Evolutionary conservation across 2,113 vertebrate species (phyloP).

Genomic region (Aptenodytes forsteri): DNA sequence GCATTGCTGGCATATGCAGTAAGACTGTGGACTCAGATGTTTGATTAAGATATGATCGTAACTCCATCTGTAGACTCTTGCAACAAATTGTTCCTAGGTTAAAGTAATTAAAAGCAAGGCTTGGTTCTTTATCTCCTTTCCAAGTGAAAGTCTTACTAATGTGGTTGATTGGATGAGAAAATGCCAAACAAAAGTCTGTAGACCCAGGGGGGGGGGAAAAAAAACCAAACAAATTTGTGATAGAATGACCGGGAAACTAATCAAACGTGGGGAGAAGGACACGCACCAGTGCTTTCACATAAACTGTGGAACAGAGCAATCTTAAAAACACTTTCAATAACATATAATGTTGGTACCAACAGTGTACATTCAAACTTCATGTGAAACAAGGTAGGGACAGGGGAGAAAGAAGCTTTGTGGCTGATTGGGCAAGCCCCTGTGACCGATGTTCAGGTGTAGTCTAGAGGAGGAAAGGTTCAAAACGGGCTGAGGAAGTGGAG

Average conservation of each 20-base stretch:
- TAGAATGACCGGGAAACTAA: background rate
- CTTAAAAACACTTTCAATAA: background rate
- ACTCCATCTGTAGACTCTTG: background rate
- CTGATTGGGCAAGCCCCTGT: background rate
- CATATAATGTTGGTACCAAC: background rate
- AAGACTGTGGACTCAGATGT: background rate
- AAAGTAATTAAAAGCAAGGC: background rate
- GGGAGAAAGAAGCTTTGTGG: background rate
- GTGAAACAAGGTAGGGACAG: background rate
- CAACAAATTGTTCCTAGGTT: background rate
- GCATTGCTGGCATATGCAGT: background rate
- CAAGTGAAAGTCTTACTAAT: background rate
- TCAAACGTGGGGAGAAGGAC: background rate
- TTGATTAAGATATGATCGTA: background rate
- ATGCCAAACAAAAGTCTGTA: background rate
- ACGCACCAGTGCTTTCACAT: fast-evolving
- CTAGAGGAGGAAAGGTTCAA: background rate
- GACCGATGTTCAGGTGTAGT: background rate
- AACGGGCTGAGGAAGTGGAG: background rate
- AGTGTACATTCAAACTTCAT: background rate
- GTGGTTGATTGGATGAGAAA: background rate
- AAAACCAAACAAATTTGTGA: background rate
- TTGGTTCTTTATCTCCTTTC: background rate
- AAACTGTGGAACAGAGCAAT: background rate
- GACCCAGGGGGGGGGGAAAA: background rate